phyloP scores from a whole-genome alignment of 2,797 vertebrate species.

The Cuculus canorus region DNA sequence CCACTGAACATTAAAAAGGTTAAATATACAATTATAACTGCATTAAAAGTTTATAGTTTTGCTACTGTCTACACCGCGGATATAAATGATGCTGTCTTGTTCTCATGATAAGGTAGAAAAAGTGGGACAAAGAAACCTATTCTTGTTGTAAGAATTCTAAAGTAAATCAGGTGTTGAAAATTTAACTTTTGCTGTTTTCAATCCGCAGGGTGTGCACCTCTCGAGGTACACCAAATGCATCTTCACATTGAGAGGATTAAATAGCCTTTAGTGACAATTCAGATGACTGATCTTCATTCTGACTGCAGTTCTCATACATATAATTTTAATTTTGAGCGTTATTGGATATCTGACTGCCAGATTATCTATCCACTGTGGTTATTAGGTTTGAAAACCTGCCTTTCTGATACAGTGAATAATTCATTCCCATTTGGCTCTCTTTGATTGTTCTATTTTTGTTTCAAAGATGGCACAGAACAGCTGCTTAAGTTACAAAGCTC shows the following conservation, averaged over 20 bases:
- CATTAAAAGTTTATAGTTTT: conserved; percentile 14
- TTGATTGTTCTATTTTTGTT: not conserved
- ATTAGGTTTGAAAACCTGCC: not conserved
- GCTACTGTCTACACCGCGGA: not conserved
- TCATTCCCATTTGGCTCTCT: not conserved
- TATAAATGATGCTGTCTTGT: not conserved
- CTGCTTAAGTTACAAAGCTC: not conserved
- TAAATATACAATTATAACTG: not conserved
- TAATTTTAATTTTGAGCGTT: not conserved
- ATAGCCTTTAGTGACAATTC: not conserved
- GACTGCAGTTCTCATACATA: not conserved
- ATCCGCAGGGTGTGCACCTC: not conserved
- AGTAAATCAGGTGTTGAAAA: not conserved
- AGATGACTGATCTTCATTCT: not conserved
- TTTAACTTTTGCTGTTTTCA: not conserved
- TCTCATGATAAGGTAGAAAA: not conserved
- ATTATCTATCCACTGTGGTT: not conserved
- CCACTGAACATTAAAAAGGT: conserved; percentile 43
- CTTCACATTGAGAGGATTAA: not conserved
- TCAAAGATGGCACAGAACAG: conserved; percentile 5
- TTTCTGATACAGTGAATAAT: not conserved
- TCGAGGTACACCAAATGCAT: not conserved
- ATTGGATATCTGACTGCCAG: not conserved
- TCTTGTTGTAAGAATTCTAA: not conserved
- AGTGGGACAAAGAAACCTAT: not conserved